A percentile compares a stretch with the other conserved stretches of the same genome.
Evolutionary conservation across 1,140 invertebrate genomes (phyloP).

Genomic region (Aphelinus atriplicis): DNA sequence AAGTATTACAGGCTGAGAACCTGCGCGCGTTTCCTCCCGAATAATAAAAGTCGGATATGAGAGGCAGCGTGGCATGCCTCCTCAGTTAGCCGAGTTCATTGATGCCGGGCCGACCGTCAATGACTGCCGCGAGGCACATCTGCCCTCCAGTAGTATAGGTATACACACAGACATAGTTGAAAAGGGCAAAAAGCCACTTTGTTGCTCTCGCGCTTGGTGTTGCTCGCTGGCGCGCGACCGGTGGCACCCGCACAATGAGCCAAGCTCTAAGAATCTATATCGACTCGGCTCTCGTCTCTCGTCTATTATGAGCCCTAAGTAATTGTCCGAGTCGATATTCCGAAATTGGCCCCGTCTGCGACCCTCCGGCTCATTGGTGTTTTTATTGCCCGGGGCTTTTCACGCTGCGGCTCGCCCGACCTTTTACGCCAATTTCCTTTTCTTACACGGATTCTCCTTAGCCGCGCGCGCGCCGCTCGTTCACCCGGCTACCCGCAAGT

Average conservation of each 20-base stretch:
- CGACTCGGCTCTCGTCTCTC: slow-evolving; percentile 44
- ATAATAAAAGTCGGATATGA: slow-evolving; percentile 53
- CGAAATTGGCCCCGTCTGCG: slow-evolving; percentile 56
- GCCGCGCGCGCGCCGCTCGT: slow-evolving; percentile 10
- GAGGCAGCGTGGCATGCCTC: slow-evolving; percentile 43
- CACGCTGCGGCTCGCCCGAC: slow-evolving; percentile 45
- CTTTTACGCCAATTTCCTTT: slow-evolving; percentile 40
- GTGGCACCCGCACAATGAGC: slow-evolving; percentile 21
- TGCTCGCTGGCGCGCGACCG: not conserved
- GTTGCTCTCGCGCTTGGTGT: not conserved
- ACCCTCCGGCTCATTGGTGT: slow-evolving; percentile 59
- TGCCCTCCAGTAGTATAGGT: slow-evolving; percentile 45
- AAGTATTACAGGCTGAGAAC: not conserved
- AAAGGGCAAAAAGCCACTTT: slow-evolving; percentile 35
- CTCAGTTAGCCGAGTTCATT: slow-evolving; percentile 59
- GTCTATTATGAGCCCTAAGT: slow-evolving; percentile 61
- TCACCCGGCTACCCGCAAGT: slow-evolving; percentile 3
- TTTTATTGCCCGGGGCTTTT: slow-evolving; percentile 57
- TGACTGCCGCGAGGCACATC: slow-evolving; percentile 61
- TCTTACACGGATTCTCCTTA: not conserved
- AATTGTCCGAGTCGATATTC: slow-evolving; percentile 59
- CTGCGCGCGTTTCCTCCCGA: not conserved
- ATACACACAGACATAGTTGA: not conserved
- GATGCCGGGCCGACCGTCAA: slow-evolving; percentile 58
- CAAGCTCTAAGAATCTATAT: too few species aligned